A percentile compares a stretch with the other conserved stretches of the same genome.
Conservation (phyloP, 2,797 vertebrate species). For the Siniperca scherzeri region DNA sequence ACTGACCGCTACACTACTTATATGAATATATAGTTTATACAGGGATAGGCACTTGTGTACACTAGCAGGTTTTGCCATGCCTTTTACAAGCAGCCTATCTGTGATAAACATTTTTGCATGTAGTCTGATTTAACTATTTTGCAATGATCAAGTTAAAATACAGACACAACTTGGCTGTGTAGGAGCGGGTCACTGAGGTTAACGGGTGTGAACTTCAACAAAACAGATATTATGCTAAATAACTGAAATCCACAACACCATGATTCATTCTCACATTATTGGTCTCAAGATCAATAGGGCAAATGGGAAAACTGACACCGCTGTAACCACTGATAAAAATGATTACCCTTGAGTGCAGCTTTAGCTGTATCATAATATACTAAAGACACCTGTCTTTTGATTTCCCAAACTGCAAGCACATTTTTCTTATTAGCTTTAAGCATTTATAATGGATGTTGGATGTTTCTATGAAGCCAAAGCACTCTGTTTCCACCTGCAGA, state of each 20-base stretch:
- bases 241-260: conserved; percentile 1
- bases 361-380: not conserved
- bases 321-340: not conserved
- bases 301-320: not conserved
- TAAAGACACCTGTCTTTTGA: not conserved
- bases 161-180: conserved; percentile 37
- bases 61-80: not conserved
- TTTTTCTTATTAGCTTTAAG: not conserved
- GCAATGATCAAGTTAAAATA: conserved; percentile 22
- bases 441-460: not conserved
- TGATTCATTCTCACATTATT: conserved; percentile 25
- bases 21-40: not conserved
- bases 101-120: conserved; percentile 3
- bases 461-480: not conserved
- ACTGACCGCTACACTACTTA: too few relatives aligned
- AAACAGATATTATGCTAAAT: conserved; percentile 27
- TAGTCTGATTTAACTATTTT: conserved; percentile 43
- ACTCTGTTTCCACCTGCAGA: not conserved
- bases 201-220: conserved; percentile 20
- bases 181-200: not conserved
- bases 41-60: not conserved
- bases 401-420: conserved; percentile 6
- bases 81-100: not conserved
- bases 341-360: not conserved
- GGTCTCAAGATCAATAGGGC: not conserved